Percentiles rank a stretch among this genome's conserved stretches.
phyloP scores from a whole-genome alignment of 2,797 vertebrate species.

The Sitta carolinensis region DNA sequence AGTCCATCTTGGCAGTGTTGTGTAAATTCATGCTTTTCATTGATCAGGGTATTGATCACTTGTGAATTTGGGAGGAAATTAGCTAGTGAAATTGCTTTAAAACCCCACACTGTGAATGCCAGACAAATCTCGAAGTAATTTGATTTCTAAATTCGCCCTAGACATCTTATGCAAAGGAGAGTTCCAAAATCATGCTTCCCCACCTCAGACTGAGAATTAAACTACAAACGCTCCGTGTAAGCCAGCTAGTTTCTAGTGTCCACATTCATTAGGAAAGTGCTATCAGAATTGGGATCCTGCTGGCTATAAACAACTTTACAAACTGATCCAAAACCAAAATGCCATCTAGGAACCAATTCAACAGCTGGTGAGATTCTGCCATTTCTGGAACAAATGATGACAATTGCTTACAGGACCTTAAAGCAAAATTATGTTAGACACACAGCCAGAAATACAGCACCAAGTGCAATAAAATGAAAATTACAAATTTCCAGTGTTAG shows the following conservation, averaged over 20 bases:
- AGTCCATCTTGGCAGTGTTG: neutral
- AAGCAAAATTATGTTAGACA: neutral
- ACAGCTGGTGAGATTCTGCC: neutral
- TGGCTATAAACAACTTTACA: neutral
- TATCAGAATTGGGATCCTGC: neutral
- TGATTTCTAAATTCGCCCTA: neutral
- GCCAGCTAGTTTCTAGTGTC: neutral
- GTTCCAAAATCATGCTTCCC: neutral
- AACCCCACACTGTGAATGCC: neutral
- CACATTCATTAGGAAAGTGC: neutral
- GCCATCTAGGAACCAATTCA: neutral
- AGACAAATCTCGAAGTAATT: neutral
- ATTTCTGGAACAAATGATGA: neutral
- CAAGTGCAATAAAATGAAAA: neutral
- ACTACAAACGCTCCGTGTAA: neutral
- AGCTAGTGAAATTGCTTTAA: neutral
- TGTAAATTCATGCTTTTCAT: neutral
- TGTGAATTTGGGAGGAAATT: neutral
- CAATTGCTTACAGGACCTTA: neutral
- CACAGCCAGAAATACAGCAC: neutral
- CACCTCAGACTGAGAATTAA: neutral
- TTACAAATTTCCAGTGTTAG: neutral
- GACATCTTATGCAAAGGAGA: neutral
- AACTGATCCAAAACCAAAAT: neutral
- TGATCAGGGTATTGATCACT: accelerated